phyloP scores from a whole-genome alignment of 2,888 invertebrate species.

The Apocheima hispidaria region DNA sequence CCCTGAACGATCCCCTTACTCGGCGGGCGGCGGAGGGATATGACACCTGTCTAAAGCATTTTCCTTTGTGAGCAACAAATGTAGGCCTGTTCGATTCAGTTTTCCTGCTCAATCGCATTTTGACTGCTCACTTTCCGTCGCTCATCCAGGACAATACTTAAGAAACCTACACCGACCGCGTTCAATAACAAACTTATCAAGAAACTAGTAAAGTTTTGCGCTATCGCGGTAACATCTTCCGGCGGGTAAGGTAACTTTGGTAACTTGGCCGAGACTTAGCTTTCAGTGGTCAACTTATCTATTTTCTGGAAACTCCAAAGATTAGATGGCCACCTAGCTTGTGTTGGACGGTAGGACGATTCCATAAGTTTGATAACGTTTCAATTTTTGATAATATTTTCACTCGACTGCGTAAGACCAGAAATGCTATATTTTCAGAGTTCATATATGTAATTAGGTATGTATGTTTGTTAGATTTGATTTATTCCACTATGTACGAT shows the following conservation, averaged over 20 bases:
- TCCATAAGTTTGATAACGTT: conserved; percentile 1
- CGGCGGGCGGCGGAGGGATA: no score
- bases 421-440: no score
- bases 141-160: neutral
- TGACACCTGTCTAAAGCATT: no score
- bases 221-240: conserved; percentile 22
- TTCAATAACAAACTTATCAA: conserved; percentile 11
- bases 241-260: conserved; percentile 15
- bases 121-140: no score
- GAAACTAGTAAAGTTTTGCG: conserved; percentile 21
- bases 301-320: conserved; percentile 4
- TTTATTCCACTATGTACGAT: no score
- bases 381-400: neutral
- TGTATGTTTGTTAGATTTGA: no score
- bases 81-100: no score
- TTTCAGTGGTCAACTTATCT: conserved; percentile 24
- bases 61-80: no score
- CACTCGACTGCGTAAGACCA: neutral
- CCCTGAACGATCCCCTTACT: no score
- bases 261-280: conserved; percentile 19
- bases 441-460: no score
- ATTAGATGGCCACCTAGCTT: conserved; percentile 16
- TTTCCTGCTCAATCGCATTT: no score
- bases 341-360: neutral
- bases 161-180: neutral